phyloP scores from a whole-genome alignment of 2,888 invertebrate species.

The Torymus auratus region DNA sequence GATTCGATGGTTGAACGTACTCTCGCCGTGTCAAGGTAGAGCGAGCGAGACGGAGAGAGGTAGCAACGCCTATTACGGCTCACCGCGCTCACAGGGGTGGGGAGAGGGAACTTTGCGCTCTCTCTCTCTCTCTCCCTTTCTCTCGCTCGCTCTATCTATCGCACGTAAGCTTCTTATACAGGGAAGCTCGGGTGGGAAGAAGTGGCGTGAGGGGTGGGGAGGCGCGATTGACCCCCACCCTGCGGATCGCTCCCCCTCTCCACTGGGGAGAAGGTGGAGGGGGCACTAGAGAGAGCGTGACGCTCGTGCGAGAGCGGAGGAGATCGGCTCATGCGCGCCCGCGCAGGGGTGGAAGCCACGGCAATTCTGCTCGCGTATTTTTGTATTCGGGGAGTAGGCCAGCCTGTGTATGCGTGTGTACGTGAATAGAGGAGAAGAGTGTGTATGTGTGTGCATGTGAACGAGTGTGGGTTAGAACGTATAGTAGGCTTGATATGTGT shows the following conservation, averaged over 20 bases:
- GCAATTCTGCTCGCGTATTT: constrained; percentile 31
- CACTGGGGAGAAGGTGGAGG: background rate
- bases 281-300: background rate
- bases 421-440: background rate
- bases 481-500: no score
- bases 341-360: constrained; percentile 44
- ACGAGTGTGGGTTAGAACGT: no score
- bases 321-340: background rate
- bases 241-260: background rate
- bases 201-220: constrained; percentile 1
- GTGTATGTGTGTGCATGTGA: background rate
- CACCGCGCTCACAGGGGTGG: background rate
- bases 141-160: background rate
- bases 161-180: constrained; percentile 42
- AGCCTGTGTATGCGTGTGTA: background rate
- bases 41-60: constrained; percentile 54
- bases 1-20: constrained; percentile 66
- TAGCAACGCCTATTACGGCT: constrained; percentile 55
- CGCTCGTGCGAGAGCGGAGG: background rate
- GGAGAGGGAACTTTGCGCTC: constrained; percentile 6
- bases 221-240: constrained; percentile 5
- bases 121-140: constrained; percentile 9
- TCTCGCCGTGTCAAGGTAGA: constrained; percentile 65
- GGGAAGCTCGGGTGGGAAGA: background rate
- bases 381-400: constrained; percentile 26